phyloP scores from a whole-genome alignment of 2,113 vertebrate species.

The Bos indicus region DNA sequence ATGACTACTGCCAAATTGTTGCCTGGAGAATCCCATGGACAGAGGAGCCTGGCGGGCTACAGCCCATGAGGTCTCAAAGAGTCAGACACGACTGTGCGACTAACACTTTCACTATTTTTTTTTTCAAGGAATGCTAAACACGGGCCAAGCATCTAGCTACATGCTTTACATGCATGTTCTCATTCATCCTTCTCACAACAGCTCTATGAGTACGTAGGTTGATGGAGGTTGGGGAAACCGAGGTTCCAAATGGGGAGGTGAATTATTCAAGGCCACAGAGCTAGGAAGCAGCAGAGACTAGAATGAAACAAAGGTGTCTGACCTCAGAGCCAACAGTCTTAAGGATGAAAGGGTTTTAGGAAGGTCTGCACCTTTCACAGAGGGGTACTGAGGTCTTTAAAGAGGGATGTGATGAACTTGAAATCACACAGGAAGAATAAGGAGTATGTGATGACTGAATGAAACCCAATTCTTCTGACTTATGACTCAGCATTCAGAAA shows the following conservation, averaged over 20 bases:
- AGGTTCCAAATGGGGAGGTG: neutral
- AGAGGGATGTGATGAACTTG: neutral
- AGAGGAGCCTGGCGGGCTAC: neutral
- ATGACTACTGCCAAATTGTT: neutral
- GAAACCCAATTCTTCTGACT: neutral
- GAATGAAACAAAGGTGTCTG: neutral
- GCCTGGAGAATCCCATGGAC: neutral
- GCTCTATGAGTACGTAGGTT: neutral
- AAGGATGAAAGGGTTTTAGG: neutral
- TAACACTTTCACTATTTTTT: neutral
- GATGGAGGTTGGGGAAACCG: neutral
- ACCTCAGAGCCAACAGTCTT: neutral
- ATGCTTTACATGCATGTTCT: fast-evolving
- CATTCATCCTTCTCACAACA: too few species aligned
- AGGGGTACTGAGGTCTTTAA: neutral
- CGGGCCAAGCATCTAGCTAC: neutral
- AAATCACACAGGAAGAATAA: neutral
- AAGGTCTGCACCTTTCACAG: neutral
- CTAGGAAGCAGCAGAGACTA: neutral
- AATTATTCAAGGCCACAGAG: neutral
- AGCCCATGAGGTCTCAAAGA: neutral
- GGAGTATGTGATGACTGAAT: neutral
- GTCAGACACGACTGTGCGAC: neutral
- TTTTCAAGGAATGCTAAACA: neutral
- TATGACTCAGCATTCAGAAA: neutral